Base-by-base conservation (phyloP, 2,888 invertebrate species). In the Meteorus colon region DNA sequence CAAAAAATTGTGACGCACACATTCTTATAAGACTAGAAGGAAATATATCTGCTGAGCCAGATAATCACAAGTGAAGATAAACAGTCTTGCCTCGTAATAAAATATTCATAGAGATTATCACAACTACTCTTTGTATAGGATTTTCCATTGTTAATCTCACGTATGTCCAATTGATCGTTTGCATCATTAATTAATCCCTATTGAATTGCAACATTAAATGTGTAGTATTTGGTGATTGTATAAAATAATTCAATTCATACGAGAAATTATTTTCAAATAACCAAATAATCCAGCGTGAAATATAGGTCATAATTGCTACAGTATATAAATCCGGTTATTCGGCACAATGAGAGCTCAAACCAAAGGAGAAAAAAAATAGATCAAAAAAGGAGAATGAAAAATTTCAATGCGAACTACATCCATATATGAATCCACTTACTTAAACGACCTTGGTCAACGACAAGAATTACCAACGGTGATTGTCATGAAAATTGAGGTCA, bases 401-500 rank as follows among this genome's bases (percentile, higher is more conserved):
- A 60, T 24, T 24, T 29, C 31, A 62, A 62, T 31, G 31, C 27
- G 31, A 62, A 62, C 62, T 31, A 62, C 62, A 60, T 71, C 45
- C 66, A 71, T 62, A 41, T 31, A 37, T 63, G 48, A 63, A 63
- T 62, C 19, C 24, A 63, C 19, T 34, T 19, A 34, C 2, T 48
- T 63, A 48, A 45, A 75, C 74, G 79, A 75, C 82, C 82, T 81
- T 80, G 81, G 77, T 77, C 67, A 73, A 72, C 74, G 71, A 69
- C 51, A 70, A 34, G 74, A 78, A 69, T 76, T 75, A 76, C 66
- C 69, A 24, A 66, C 73, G 66, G 72, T 29, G 78, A 73, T 82
- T 80, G 80, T 82, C 79, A 82, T 81, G 81, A 81, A 78, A 79
- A 82, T 82, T 82, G 81, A 75, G 82, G 82, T 82, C 82, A 82